Conservation (phyloP, 2,797 vertebrate species). For the Sardinella longiceps region DNA sequence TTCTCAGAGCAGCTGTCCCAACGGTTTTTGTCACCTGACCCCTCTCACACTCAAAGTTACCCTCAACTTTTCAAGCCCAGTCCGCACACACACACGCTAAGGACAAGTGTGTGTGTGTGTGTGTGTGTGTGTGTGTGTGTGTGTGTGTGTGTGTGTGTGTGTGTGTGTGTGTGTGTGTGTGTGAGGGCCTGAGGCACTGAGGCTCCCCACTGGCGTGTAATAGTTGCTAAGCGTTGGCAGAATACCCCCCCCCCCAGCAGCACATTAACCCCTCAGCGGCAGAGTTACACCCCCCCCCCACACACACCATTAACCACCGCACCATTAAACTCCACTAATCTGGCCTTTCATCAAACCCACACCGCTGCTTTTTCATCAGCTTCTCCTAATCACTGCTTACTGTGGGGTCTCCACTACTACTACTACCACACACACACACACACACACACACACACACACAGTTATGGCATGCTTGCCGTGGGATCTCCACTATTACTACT, state of each 20-base stretch:
- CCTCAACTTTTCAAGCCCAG: slow-evolving; percentile 43
- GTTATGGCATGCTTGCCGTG: not conserved
- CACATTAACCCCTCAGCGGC: not conserved
- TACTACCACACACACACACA: not conserved
- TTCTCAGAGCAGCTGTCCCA: slow-evolving; percentile 73
- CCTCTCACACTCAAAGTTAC: slow-evolving; percentile 42
- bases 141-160: not conserved
- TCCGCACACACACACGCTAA: slow-evolving; percentile 10
- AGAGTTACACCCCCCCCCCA: too few relatives aligned
- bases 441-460: not conserved
- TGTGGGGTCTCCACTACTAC: not conserved
- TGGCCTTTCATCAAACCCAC: not conserved
- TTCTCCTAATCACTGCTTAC: not conserved
- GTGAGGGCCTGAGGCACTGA: not conserved
- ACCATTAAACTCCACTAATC: not conserved
- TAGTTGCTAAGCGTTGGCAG: not conserved
- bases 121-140: not conserved
- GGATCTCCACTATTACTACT: too few relatives aligned
- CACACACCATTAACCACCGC: too few relatives aligned
- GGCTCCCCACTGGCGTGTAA: not conserved
- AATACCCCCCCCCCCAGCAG: not conserved
- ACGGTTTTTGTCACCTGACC: slow-evolving; percentile 72
- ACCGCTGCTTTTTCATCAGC: not conserved
- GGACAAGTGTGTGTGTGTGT: too few relatives aligned
- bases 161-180: not conserved